Conservation (phyloP, 2,797 vertebrate genomes). For the Tragopan temminckii region DNA sequence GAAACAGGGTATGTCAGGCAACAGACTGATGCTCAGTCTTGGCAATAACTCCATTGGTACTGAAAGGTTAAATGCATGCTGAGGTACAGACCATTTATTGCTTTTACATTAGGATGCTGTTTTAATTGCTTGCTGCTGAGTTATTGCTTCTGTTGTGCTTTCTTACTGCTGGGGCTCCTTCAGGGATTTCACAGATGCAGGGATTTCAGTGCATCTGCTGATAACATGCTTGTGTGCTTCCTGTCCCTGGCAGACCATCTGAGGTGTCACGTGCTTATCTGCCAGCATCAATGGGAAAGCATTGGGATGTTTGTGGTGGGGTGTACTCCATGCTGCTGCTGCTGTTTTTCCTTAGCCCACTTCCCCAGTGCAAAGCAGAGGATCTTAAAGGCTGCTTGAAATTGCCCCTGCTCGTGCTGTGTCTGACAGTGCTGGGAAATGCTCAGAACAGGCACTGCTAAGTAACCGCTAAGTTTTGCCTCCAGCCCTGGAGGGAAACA, state of each 20-base stretch:
- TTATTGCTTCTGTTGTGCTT: background rate
- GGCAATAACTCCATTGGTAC: fast-evolving
- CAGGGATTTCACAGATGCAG: background rate
- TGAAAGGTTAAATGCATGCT: background rate
- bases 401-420: background rate
- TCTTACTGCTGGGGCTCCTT: background rate
- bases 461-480: background rate
- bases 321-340: background rate
- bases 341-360: background rate
- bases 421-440: conserved; percentile 5
- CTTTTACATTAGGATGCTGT: background rate
- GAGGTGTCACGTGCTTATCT: background rate
- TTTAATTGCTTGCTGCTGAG: background rate
- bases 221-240: fast-evolving
- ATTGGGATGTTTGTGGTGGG: background rate
- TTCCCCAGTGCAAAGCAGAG: background rate
- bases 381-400: background rate
- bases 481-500: conserved; percentile 12
- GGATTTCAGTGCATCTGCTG: background rate
- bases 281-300: background rate
- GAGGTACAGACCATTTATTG: background rate
- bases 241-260: background rate
- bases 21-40: background rate
- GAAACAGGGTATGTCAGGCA: fast-evolving
- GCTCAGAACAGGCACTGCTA: background rate